phyloP scores from a whole-genome alignment of 2,113 vertebrate species.

The Lepisosteus osseus region DNA sequence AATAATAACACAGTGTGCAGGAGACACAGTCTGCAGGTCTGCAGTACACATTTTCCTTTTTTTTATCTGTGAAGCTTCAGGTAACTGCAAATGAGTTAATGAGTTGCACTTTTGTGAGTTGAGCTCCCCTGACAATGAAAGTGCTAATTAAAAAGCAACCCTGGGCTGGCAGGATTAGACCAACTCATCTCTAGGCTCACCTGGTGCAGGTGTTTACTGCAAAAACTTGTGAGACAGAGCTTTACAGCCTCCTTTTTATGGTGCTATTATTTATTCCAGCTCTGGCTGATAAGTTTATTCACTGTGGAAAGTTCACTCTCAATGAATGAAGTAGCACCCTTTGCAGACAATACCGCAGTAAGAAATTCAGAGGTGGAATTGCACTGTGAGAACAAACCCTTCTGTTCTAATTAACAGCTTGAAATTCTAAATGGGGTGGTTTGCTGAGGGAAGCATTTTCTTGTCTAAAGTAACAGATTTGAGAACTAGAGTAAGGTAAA shows the following conservation, averaged over 20 bases:
- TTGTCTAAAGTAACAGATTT: no score
- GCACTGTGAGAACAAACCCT: no score
- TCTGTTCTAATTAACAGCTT: no score
- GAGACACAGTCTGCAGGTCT: no score
- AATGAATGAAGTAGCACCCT: constrained; percentile 44
- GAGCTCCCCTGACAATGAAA: not conserved
- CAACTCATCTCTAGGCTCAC: not conserved
- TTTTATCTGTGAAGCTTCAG: not conserved
- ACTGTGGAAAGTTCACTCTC: constrained; percentile 36
- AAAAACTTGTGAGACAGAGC: constrained; percentile 14
- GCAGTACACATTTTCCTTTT: no score
- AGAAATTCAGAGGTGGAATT: no score
- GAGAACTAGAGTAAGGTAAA: no score
- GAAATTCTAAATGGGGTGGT: no score
- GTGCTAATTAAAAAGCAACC: not conserved
- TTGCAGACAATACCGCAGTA: not conserved
- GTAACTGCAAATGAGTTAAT: not conserved
- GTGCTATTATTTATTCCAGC: constrained; percentile 42
- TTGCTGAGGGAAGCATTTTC: no score
- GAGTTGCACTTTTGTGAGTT: not conserved
- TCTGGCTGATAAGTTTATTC: constrained; percentile 40
- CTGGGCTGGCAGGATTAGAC: not conserved
- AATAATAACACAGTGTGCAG: no score
- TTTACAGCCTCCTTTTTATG: constrained; percentile 26
- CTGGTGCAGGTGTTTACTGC: constrained; percentile 14